These are phyloP conservation scores for Calvadosia cruxmelitensis DNA, from an alignment of 30 jellyfish, hydroid and myxozoan genomes.

Conservation along the genomic window DNA sequence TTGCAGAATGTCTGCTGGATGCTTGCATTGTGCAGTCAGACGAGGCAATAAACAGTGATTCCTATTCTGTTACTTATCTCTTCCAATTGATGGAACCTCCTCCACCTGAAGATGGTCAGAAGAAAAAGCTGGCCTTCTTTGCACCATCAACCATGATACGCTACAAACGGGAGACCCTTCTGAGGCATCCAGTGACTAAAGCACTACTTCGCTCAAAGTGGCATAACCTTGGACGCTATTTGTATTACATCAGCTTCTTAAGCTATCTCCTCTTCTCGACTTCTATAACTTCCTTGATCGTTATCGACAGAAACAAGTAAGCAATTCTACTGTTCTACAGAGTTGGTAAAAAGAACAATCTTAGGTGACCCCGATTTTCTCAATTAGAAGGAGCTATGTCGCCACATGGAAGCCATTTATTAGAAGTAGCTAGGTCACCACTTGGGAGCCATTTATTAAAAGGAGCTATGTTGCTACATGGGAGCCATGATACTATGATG, in stretches of 20 bases:
- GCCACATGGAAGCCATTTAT: too few species aligned
- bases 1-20: constrained; percentile 16
- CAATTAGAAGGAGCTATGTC: too few species aligned
- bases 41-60: constrained; percentile 7
- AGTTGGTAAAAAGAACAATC: too few species aligned
- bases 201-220: constrained; percentile 14
- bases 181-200: constrained; percentile 26
- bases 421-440: too few species aligned
- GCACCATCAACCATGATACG: constrained; percentile 25
- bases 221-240: constrained; percentile 12
- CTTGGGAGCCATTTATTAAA: too few species aligned
- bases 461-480: too few species aligned
- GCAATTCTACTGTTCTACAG: constrained; percentile 4
- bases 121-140: constrained; percentile 6
- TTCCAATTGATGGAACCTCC: constrained; percentile 8
- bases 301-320: constrained; percentile 18
- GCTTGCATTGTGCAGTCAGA: constrained; percentile 10
- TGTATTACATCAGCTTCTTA: constrained; percentile 5
- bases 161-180: constrained; percentile 5
- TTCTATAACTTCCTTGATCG: constrained; percentile 12
- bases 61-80: constrained; percentile 7
- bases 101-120: neutral
- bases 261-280: constrained; percentile 7
- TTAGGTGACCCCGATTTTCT: too few species aligned
- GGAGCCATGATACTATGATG: too few species aligned